Evolutionary conservation across 2,888 invertebrate genomes (phyloP).

Genomic region (Temnothorax rugatulus): DNA sequence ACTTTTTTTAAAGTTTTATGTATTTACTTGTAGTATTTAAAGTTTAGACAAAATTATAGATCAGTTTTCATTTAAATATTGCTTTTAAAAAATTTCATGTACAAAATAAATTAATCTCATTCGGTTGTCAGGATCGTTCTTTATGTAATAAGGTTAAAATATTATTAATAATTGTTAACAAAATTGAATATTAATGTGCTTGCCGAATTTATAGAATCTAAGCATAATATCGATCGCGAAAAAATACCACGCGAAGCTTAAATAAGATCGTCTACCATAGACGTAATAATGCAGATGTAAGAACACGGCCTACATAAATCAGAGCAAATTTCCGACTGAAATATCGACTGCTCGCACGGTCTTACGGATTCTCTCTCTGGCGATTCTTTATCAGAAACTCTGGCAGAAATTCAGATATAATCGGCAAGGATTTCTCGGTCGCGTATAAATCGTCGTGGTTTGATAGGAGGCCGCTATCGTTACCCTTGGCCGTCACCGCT

Average conservation of each 20-base stretch:
- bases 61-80: neutral
- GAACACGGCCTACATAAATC: neutral
- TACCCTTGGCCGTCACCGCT: neutral
- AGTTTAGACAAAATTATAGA: neutral
- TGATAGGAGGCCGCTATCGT: neutral
- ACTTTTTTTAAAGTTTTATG: neutral
- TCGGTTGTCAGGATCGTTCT: neutral
- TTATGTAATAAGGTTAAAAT: neutral
- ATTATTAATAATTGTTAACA: neutral
- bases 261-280: constrained; percentile 29
- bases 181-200: constrained; percentile 1
- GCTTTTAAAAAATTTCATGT: neutral
- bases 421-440: constrained; percentile 3
- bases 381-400: neutral
- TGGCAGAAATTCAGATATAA: neutral
- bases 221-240: neutral
- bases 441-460: constrained; percentile 8
- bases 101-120: neutral
- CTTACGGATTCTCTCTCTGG: constrained; percentile 16
- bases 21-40: neutral
- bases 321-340: constrained; percentile 30
- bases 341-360: neutral
- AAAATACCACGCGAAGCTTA: neutral
- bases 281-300: constrained; percentile 40
- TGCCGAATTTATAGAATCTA: neutral